These are phyloP conservation scores for Caenorhabditis sp. DNA, from an alignment of 2,888 invertebrate species.

Conservation along the genomic window DNA sequence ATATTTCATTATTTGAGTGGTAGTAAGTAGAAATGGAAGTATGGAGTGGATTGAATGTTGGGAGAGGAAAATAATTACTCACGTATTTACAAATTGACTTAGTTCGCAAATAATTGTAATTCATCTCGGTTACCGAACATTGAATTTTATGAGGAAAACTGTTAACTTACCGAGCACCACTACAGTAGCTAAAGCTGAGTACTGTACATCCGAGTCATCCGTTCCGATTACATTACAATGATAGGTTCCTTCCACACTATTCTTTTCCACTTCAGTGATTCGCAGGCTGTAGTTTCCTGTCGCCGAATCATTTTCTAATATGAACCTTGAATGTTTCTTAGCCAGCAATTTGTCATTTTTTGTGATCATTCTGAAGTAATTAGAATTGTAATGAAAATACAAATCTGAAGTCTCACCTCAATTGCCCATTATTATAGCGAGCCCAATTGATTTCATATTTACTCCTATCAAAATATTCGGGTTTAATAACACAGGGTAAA, in stretches of 20 bases:
- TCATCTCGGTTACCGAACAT: too few relatives aligned
- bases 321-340: constrained; percentile 65
- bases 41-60: too few relatives aligned
- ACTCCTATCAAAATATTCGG: constrained; percentile 53
- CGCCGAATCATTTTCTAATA: constrained; percentile 66
- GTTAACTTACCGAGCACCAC: constrained; percentile 79
- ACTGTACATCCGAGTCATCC: constrained; percentile 87
- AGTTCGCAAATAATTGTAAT: too few relatives aligned
- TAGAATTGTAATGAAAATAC: background rate
- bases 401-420: constrained; percentile 52
- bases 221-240: constrained; percentile 87
- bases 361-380: constrained; percentile 70
- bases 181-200: constrained; percentile 78
- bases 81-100: background rate
- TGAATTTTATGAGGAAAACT: too few relatives aligned
- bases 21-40: too few relatives aligned
- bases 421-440: constrained; percentile 68
- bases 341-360: constrained; percentile 69
- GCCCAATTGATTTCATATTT: constrained; percentile 74
- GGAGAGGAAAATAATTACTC: background rate
- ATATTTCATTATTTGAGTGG: constrained; percentile 15
- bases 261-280: constrained; percentile 86
- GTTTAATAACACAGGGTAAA: constrained; percentile 74
- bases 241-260: constrained; percentile 70
- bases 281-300: constrained; percentile 91